phyloP scores from a whole-genome alignment of 2,888 invertebrate genomes.

The Encarsia formosa region DNA sequence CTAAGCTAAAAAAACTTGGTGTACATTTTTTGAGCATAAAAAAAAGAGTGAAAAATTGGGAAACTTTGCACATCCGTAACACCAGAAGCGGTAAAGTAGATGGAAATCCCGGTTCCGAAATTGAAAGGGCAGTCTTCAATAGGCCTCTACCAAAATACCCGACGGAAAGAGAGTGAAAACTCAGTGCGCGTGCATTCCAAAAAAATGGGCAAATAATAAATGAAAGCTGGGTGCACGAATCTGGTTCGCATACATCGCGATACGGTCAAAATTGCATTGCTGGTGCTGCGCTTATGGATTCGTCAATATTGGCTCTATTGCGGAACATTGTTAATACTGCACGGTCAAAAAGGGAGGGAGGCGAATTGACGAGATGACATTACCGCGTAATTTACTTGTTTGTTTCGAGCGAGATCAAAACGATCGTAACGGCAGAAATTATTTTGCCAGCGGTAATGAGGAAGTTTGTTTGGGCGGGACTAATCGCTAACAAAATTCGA shows the following conservation, averaged over 20 bases:
- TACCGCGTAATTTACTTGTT: constrained; percentile 24
- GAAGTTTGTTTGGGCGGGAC: not conserved
- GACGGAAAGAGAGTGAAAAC: too few relatives aligned
- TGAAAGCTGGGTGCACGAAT: constrained; percentile 2
- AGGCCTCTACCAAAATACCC: too few relatives aligned
- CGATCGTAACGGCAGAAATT: constrained; percentile 15
- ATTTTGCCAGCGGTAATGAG: constrained; percentile 3
- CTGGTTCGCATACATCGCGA: not conserved
- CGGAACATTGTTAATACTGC: constrained; percentile 24
- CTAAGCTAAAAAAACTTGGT: too few relatives aligned
- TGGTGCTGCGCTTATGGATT: constrained; percentile 13
- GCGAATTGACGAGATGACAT: constrained; percentile 23
- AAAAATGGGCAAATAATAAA: constrained; percentile 19
- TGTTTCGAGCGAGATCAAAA: constrained; percentile 18
- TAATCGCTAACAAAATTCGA: constrained; percentile 12
- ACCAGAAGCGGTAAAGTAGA: too few relatives aligned
- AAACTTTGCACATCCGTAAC: too few relatives aligned
- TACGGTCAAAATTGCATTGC: too few relatives aligned
- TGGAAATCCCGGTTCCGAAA: not conserved
- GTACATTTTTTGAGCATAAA: too few relatives aligned
- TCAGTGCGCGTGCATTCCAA: too few relatives aligned
- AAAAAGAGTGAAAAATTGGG: too few relatives aligned
- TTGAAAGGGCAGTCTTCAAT: constrained; percentile 7
- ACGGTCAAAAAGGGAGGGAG: constrained; percentile 15
- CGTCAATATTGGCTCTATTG: constrained; percentile 25